phyloP scores from a whole-genome alignment of 2,113 vertebrate genomes.

The Chloroceryle aenea region DNA sequence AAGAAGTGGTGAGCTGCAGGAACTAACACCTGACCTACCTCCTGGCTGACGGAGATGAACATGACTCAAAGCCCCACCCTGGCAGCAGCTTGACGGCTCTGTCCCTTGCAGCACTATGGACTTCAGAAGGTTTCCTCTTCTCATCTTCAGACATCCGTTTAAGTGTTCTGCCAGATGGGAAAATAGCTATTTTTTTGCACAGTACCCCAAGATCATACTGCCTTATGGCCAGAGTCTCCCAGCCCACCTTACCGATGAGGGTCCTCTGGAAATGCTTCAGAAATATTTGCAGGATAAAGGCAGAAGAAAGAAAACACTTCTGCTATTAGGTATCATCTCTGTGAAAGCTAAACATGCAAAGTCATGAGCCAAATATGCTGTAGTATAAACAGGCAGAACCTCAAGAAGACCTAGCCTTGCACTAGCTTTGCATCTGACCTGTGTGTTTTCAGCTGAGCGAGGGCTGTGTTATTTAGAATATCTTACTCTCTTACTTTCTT shows the following conservation, averaged over 20 bases:
- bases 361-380: not conserved
- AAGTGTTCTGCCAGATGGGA: not conserved
- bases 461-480: accelerated
- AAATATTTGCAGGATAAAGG: not conserved
- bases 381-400: not conserved
- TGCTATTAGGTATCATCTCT: not conserved
- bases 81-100: not conserved
- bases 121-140: not conserved
- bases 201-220: accelerated
- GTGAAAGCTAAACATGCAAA: accelerated
- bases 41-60: not conserved
- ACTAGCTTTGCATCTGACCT: not conserved
- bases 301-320: not conserved
- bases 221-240: accelerated
- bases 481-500: not conserved
- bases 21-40: not conserved
- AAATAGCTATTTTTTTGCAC: accelerated
- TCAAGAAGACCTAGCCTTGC: not conserved
- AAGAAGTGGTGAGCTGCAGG: not conserved
- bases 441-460: not conserved
- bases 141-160: accelerated
- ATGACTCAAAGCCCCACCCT: constrained; percentile 64
- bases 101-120: not conserved
- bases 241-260: not conserved
- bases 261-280: not conserved